Percentiles rank a stretch among this genome's conserved stretches.
Conservation (phyloP, 2,888 invertebrate genomes). For the Tiliacea aurago region DNA sequence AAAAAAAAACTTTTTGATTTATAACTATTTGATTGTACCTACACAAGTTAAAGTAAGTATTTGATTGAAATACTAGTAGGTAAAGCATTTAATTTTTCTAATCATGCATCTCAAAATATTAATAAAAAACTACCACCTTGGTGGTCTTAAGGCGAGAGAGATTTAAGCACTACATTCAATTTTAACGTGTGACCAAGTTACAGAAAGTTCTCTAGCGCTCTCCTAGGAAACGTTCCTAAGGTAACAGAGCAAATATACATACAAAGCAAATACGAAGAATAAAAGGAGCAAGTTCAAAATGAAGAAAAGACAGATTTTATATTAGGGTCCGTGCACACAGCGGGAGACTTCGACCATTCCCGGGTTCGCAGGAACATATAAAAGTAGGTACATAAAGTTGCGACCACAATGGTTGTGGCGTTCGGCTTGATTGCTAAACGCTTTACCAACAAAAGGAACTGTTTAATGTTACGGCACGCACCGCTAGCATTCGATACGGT, state of each 20-base stretch:
- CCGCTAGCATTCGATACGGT: conserved; percentile 77
- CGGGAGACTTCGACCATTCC: conserved; percentile 48
- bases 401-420: conserved; percentile 77
- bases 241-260: conserved; percentile 11
- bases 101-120: not conserved
- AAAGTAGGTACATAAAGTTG: conserved; percentile 72
- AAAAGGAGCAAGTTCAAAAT: conserved; percentile 18
- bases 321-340: conserved; percentile 48
- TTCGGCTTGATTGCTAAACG: conserved; percentile 80
- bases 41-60: no score
- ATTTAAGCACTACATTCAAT: not conserved
- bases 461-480: conserved; percentile 88
- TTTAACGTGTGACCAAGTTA: conserved; percentile 11
- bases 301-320: conserved; percentile 42
- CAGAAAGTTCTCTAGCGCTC: not conserved
- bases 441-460: conserved; percentile 86
- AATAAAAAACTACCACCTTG: not conserved
- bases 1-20: not conserved
- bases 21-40: not conserved
- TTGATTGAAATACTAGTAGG: no score
- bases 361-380: conserved; percentile 62
- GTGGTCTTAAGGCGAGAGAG: not conserved
- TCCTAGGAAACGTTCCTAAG: not conserved
- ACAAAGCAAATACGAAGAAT: conserved; percentile 37
- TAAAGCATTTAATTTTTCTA: not conserved